Evolutionary conservation across 2,888 invertebrate genomes (phyloP), one percentile per base, ranked within the genome.

Genomic region (Calameuta idolon): DNA sequence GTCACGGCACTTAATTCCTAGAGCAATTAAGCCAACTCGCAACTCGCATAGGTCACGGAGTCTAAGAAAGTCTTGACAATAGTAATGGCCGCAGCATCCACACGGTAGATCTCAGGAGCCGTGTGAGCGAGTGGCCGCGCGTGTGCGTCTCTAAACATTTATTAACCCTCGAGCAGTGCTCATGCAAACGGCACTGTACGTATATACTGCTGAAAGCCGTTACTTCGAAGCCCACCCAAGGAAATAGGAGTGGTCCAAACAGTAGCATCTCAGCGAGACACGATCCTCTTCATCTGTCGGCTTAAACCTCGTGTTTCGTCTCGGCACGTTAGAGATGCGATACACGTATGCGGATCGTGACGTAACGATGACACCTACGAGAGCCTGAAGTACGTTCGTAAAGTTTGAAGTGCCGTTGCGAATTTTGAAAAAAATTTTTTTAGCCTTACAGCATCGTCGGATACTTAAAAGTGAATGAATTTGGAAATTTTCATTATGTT

Each of bases 261-360:
- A 83, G 87, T 84, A 85, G 86, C 86, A 82, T 83, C 86, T 85
- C 84, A 83, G 78, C 83, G 79, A 81, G 83, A 85, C 84, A 82
- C 83, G 85, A 87, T 87, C 86, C 85, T 82, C 84, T 86, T 87
- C 86, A 86, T 86, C 83, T 84, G 87, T 87, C 87, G 85, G 86
- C 87, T 88, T 87, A 88, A 55, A 87, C 83, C 88, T 88, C 87
- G 85, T 86, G 87, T 86, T 88, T 86, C 86, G 85, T 87, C 87
- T 88, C 84, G 84, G 85, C 87, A 85, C 83, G 79, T 35, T 37
- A 34, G 37, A 69, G 77, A 79, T 75, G 76, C 55, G 76, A 80
- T 79, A 73, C 75, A 69, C 75, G 77, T 80, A 68, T 69, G 69
- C 68, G 73, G 76, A 77, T 76, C 79, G 75, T 55, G 23, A 55